Percentiles rank a stretch among this genome's conserved stretches.
Conservation (phyloP, 2,888 invertebrate species). For the Ligdia adustata region DNA sequence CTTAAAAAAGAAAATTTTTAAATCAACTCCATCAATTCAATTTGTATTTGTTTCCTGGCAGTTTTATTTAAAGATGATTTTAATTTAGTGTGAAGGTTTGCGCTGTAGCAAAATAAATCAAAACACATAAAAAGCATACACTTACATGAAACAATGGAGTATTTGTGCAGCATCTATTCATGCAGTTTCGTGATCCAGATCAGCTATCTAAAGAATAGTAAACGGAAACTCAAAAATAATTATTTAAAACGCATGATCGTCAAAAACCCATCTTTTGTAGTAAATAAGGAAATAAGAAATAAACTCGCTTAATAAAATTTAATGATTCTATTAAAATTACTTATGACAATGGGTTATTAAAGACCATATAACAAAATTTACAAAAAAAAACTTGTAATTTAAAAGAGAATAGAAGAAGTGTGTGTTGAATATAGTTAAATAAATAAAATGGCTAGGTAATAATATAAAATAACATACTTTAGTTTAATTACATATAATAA, state of each 20-base stretch:
- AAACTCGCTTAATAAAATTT: no score
- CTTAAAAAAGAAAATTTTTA: no score
- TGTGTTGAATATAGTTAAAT: conserved; percentile 1
- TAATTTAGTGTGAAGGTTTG: background rate
- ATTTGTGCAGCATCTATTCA: conserved; percentile 63
- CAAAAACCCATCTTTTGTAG: conserved; percentile 9
- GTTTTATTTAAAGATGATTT: conserved; percentile 1
- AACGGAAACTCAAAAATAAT: conserved; percentile 63
- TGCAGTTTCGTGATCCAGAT: conserved; percentile 70
- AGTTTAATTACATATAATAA: background rate
- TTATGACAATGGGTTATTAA: conserved; percentile 2
- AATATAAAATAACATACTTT: conserved; percentile 1
- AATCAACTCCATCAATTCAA: no score
- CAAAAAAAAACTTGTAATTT: background rate
- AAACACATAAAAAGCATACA: conserved; percentile 47
- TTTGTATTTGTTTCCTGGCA: background rate
- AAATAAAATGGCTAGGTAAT: conserved; percentile 8
- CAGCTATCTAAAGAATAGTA: conserved; percentile 66
- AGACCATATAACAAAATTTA: background rate
- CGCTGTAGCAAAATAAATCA: conserved; percentile 1
- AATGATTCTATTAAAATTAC: no score
- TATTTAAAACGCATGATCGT: conserved; percentile 12
- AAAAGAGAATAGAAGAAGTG: background rate
- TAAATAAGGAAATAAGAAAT: no score
- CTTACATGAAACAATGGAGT: conserved; percentile 59